Base-by-base conservation (phyloP, 2,797 vertebrate species). In the Euthynnus affinis region DNA sequence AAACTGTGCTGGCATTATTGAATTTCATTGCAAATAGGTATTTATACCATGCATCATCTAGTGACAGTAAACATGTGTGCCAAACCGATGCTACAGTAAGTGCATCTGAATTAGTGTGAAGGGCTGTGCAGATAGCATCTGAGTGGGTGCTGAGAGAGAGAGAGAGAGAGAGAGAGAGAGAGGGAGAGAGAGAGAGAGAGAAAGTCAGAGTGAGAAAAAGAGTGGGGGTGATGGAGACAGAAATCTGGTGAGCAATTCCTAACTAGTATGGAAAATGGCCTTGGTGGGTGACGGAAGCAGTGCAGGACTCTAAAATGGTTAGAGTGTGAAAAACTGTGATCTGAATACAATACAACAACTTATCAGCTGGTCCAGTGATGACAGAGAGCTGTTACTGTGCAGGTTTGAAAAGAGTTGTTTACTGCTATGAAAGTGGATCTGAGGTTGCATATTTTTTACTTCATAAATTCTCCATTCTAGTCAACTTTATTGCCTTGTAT, bases 11-110 rank as follows among this genome's bases (percentile, higher is more conserved):
- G 74, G 86, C 83, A 82, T 88, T 85, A 84, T 90, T 84, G 79
- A 90, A 91, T 94, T 91, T 92, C 91, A 88, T 90, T 89, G 92
- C 85, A 92, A 92, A 90, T 86, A 70, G 81, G 86, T 93, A 90
- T 93, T 93, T 93, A 89, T 66, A 81, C 83, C 87, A 80, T 87
- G 85, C 92, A 87, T 89, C 90, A 91, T 87, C 90, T 78, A 52
- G 82, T 88, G 89, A 89, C 91, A 92, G 90, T 91, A 88, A 90
- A 93, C 80, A 84, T 78, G 71, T 78, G 71, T 87, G 84, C 87
- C 92, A 86, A 84, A 84, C 76, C 77, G 71, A 82, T 69, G 74
- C 85, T 92, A 37, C 9, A 10, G 37, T 37, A 90, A 91, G 89
- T 92, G 88, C 92, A 89, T 90, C 81, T 87, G 87, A 90, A 90